phyloP scores from a whole-genome alignment of 2,888 invertebrate genomes.

The Agonopterix arenella region DNA sequence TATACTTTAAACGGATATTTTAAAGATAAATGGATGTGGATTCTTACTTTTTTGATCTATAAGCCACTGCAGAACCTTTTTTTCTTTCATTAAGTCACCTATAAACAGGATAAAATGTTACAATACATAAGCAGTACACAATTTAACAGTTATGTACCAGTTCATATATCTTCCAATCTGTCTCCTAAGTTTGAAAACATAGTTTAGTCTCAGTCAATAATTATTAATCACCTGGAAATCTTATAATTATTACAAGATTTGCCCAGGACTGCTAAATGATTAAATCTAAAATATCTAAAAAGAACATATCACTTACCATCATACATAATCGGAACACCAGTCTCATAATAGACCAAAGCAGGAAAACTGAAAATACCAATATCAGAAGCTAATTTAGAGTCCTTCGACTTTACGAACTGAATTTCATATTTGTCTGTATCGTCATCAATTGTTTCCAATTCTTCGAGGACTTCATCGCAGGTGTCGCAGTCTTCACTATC shows the following conservation, averaged over 20 bases:
- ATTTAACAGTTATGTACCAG: too few species aligned
- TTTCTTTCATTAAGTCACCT: constrained; percentile 96
- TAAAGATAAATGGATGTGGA: constrained; percentile 74
- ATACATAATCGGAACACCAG: constrained; percentile 95
- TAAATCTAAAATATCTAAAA: too few species aligned
- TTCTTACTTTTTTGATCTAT: constrained; percentile 97
- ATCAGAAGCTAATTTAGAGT: constrained; percentile 91
- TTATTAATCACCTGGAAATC: too few species aligned
- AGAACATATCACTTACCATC: constrained; percentile 83
- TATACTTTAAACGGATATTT: constrained; percentile 25
- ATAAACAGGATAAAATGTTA: constrained; percentile 68
- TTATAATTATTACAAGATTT: too few species aligned
- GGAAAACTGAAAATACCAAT: constrained; percentile 95
- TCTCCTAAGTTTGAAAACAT: too few species aligned
- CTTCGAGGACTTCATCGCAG: constrained; percentile 90
- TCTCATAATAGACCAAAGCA: constrained; percentile 94
- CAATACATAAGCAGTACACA: too few species aligned
- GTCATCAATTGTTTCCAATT: constrained; percentile 93
- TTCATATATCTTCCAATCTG: too few species aligned
- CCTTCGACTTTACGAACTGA: constrained; percentile 95
- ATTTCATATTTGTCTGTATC: constrained; percentile 95
- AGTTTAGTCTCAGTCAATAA: too few species aligned
- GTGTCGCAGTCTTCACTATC: constrained; percentile 90
- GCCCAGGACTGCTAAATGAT: too few species aligned
- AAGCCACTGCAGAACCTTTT: constrained; percentile 97